Conservation (phyloP, 2,113 vertebrate genomes). For the Rhipidura dahli region DNA sequence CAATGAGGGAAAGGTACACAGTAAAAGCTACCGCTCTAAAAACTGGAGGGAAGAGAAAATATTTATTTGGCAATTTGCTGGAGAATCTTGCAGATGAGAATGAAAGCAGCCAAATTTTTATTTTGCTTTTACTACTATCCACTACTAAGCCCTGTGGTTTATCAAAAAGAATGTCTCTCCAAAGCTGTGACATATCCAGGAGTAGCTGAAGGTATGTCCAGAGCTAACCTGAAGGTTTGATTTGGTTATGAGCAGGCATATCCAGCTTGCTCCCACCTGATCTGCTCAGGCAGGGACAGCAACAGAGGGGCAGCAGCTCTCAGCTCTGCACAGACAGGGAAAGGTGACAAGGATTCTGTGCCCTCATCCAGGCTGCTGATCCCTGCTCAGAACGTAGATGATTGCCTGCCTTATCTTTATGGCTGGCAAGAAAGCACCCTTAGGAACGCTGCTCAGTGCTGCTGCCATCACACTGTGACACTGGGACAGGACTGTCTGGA, state of each 20-base stretch:
- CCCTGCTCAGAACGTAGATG: background rate
- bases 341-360: rapidly evolving
- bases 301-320: background rate
- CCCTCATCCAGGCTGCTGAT: background rate
- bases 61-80: background rate
- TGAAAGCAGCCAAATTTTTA: background rate
- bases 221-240: background rate
- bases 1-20: background rate
- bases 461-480: rapidly evolving
- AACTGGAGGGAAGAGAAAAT: background rate
- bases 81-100: background rate
- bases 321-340: background rate
- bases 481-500: background rate
- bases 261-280: background rate
- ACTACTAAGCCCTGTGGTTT: background rate
- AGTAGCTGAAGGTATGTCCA: background rate
- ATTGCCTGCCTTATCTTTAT: background rate
- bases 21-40: background rate
- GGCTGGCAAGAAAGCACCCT: background rate
- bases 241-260: background rate
- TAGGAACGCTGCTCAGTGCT: background rate
- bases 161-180: background rate
- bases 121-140: background rate
- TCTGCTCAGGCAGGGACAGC: background rate
- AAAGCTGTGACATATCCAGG: background rate